Evolutionary conservation across 2,888 invertebrate genomes (phyloP), one percentile per base, ranked within the genome.

Genomic region (Epistrophe grossulariae): DNA sequence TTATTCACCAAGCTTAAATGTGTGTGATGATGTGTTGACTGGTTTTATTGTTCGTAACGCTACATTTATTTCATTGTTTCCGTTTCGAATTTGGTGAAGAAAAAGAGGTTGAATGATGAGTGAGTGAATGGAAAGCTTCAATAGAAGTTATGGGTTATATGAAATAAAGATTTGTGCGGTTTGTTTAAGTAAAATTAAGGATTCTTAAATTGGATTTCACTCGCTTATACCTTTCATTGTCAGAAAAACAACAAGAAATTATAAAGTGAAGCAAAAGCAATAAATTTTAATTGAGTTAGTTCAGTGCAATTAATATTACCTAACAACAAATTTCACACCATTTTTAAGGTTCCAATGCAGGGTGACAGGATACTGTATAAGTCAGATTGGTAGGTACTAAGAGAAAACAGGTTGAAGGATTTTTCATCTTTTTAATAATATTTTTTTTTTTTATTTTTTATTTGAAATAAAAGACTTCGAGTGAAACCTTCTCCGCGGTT

Each of bases 41-140:
- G 79, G 59, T 79, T 79, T 73, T 79, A 79, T 73, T 79, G 79
- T 79, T 66, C 50, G 73, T 73, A 66, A 73, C 66, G 73, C 59
- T 66, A 73, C 73, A 79, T 79, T 79, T 79, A 68, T 79, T 79
- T 79, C 50, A 79, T 73, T 73, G 79, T 73, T 79, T 79, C 79
- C 57, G 59, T 28, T 66, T 45, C 7, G 9, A 68, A 45, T 35
- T 35, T 68, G 50, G 50, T 68, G 50, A 28, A 13, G 48, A 68
- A 68, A 50, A 50, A 50, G 66, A 68, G 19, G 50, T 68, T 35
- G 68, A 50, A 68, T 28, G 50, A 50, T 68, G 24, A 24, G 3
- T 24, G 68, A 68, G 35, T 35, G 43, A 68, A 50, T 35, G 15
- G 15, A 50, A 50, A 17, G 17, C 7, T 19, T 35, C 11, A 45